These are phyloP conservation scores for Eupithecia subfuscata DNA, from an alignment of 2,888 invertebrate species.

Conservation along the genomic window DNA sequence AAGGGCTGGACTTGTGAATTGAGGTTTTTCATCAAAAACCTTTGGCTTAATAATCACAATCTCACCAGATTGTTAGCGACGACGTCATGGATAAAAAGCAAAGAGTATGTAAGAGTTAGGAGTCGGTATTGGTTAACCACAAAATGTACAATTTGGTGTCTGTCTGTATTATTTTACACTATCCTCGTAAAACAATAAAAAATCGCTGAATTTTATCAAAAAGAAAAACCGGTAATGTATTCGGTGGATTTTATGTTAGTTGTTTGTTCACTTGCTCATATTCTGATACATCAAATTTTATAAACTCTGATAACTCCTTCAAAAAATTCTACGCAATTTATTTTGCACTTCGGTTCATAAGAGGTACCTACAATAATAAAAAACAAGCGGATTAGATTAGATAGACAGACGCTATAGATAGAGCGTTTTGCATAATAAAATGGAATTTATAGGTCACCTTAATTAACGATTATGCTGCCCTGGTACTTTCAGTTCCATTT, in stretches of 20 bases:
- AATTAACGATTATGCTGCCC: not conserved
- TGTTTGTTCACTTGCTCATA: not conserved
- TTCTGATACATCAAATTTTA: not conserved
- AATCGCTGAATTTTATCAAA: too few relatives aligned
- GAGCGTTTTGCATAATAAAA: not conserved
- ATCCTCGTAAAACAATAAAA: too few relatives aligned
- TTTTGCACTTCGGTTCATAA: not conserved
- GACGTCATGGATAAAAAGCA: too few relatives aligned
- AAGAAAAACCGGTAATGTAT: not conserved
- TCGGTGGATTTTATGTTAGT: not conserved
- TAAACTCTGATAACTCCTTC: not conserved
- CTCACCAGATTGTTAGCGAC: too few relatives aligned
- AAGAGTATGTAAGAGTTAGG: too few relatives aligned
- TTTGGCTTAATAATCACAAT: too few relatives aligned
- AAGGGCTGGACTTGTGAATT: too few relatives aligned
- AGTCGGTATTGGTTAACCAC: too few relatives aligned
- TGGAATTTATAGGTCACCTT: not conserved
- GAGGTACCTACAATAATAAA: not conserved
- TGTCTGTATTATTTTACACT: too few relatives aligned
- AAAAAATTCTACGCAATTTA: slow-evolving; percentile 15
- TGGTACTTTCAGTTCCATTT: not conserved
- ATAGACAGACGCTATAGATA: not conserved
- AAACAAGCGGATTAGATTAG: not conserved
- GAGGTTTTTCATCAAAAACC: too few relatives aligned
- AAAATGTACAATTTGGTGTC: too few relatives aligned